Conservation (phyloP, 2,113 vertebrate genomes). For the Heliornis fulica region DNA sequence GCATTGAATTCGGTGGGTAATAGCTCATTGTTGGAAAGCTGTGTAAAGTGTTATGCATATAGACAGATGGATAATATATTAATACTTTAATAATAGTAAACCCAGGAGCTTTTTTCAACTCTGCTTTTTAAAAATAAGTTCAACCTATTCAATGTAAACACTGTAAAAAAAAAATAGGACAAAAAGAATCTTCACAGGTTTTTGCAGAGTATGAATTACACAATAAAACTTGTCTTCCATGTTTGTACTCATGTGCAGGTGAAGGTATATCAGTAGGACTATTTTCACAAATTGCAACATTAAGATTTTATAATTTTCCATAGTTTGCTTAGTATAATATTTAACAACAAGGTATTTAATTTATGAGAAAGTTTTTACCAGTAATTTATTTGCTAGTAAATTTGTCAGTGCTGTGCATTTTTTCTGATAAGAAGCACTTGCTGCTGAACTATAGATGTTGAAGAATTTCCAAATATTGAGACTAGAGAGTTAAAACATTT, state of each 20-base stretch:
- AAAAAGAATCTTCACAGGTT: neutral
- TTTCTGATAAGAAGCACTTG: neutral
- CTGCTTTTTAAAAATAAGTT: neutral
- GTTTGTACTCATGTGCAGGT: neutral
- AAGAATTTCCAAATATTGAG: neutral
- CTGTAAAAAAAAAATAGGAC: neutral
- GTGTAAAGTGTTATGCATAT: neutral
- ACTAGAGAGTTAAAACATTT: neutral
- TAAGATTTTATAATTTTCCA: neutral
- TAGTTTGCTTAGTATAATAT: neutral
- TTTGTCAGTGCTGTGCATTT: neutral
- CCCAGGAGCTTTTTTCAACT: neutral
- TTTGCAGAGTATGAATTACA: neutral
- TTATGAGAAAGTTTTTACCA: too few relatives aligned
- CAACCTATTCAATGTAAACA: neutral
- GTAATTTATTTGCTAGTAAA: neutral
- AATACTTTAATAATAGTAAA: neutral
- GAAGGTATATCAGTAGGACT: fast-evolving
- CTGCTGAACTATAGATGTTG: neutral
- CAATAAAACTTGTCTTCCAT: neutral
- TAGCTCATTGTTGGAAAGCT: neutral
- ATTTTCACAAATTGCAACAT: neutral
- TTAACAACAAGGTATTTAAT: neutral
- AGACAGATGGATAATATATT: neutral
- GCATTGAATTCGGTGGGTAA: neutral